Evolutionary conservation across 2,113 vertebrate genomes (phyloP), one percentile per base, ranked within the genome.

Genomic region (Myiopsitta monachus): DNA sequence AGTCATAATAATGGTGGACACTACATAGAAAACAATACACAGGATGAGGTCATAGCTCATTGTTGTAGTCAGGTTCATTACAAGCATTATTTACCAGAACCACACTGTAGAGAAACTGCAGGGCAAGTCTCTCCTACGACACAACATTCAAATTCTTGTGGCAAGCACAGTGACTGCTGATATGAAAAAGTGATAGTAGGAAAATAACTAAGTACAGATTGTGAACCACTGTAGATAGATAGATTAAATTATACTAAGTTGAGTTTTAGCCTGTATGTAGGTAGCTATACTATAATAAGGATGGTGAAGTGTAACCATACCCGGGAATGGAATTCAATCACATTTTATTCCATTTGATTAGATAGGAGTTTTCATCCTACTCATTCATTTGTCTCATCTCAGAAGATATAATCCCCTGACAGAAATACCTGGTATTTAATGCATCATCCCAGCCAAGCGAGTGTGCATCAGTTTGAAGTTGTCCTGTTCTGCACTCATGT

Each of bases 351-450:
- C 64, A 46, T 86, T 92, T 80, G 46, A 80, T 66, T 52, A 91
- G 85, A 62, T 41, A 38, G 63, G n/a, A 83, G 51, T 57, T 66
- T 96, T 90, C 64, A 77, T 88, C 64, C 83, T 93, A 81, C 68
- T 93, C 67, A 59, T n/a, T 89, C 59, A n/a, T 88, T 91, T 85
- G 64, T 67, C 51, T 93, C 76, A 84, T 95, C 47, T 92, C 7
- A 10, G 79, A 88, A 90, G 86, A 51, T 31, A 74, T 17, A 84
- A 78, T 78, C 18, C 24, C 44, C 10, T 67, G 59, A 52, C 27
- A 67, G 68, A 78, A 79, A 77, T 43, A 81, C 15, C 39, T 83
- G 51, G 39, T 46, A 44, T 7, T 31, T 54, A 67, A 64, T 63
- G 17, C 61, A 75, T 51, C 55, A 55, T 67, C 33, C 51, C 51